Conservation (phyloP, 2,113 vertebrate genomes). For the Pterocles orientalis region DNA sequence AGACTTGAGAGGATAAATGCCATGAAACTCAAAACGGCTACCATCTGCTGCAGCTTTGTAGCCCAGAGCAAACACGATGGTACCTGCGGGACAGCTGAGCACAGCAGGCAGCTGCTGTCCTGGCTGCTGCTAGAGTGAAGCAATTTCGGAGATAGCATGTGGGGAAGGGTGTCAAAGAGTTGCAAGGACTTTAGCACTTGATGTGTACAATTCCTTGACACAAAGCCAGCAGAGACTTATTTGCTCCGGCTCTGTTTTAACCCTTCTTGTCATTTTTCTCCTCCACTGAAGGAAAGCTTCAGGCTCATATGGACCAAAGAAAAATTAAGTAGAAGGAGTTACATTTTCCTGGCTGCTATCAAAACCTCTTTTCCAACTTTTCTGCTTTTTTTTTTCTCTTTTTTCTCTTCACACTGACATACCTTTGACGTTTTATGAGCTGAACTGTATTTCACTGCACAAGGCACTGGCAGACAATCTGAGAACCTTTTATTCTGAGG, state of each 20-base stretch:
- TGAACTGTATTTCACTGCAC: slow-evolving; percentile 1
- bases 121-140: background rate
- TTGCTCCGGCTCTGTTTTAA: background rate
- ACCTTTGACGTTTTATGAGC: slow-evolving; percentile 32
- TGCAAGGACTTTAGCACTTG: background rate
- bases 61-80: background rate
- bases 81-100: background rate
- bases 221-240: background rate
- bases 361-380: slow-evolving; percentile 15
- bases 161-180: slow-evolving; percentile 10
- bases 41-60: rapidly evolving
- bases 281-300: background rate
- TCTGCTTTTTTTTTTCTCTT: background rate
- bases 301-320: background rate
- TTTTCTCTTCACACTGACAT: background rate
- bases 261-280: background rate
- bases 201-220: background rate
- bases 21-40: background rate
- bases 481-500: background rate
- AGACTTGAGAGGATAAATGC: background rate
- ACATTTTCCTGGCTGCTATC: slow-evolving; percentile 44
- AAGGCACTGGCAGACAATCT: slow-evolving; percentile 36
- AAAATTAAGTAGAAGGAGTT: slow-evolving; percentile 2
- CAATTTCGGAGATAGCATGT: slow-evolving; percentile 4
- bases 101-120: background rate